A percentile compares a stretch with the other conserved stretches of the same genome.
Conservation (phyloP, 2,113 vertebrate species). For the Pseudorectes ferrugineus region DNA sequence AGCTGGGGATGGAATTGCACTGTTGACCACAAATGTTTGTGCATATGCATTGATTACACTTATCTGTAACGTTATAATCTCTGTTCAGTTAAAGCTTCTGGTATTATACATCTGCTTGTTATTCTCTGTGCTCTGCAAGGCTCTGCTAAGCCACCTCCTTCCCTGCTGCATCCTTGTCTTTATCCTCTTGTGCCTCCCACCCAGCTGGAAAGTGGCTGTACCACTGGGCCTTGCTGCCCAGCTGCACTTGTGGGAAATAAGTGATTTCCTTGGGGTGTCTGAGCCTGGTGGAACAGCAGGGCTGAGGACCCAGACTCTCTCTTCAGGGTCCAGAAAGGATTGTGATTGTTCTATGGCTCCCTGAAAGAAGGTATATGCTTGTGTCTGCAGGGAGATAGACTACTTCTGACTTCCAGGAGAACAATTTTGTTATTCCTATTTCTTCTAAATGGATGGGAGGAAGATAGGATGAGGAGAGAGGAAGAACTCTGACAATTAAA, state of each 20-base stretch:
- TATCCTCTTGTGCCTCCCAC: not conserved
- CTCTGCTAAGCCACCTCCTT: not conserved
- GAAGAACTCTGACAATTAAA: not conserved
- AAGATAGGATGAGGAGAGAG: not conserved
- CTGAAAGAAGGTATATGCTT: not conserved
- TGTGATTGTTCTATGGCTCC: rapidly evolving
- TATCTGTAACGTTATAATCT: not conserved
- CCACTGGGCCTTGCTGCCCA: not conserved
- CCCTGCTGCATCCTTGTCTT: not conserved
- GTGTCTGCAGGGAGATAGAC: not conserved
- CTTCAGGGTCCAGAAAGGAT: not conserved
- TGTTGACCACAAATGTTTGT: not conserved
- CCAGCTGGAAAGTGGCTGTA: not conserved
- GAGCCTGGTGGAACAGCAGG: not conserved
- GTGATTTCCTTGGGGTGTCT: not conserved
- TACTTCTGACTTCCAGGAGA: not conserved
- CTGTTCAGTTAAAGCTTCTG: not conserved
- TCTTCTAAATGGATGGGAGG: not conserved
- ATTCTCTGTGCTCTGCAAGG: not conserved
- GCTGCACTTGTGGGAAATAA: not conserved
- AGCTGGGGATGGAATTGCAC: not conserved
- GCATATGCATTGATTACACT: not conserved
- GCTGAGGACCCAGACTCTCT: not conserved
- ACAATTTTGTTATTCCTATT: not conserved
- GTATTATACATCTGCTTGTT: not conserved